Conservation (phyloP, 2,888 invertebrate species). For the Fissipunctia ypsillon region DNA sequence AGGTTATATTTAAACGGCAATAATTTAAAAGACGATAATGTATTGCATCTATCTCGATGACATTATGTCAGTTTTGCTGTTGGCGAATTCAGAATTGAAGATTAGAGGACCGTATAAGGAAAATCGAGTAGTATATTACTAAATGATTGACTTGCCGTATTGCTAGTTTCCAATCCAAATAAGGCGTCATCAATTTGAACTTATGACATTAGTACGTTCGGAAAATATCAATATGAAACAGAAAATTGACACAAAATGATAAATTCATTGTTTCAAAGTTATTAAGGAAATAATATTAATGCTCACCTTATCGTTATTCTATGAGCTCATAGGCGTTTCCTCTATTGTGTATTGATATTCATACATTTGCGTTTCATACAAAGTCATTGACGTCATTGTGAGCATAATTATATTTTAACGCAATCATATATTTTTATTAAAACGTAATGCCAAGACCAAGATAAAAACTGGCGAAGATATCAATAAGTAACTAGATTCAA, state of each 20-base stretch:
- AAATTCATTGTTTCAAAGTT: constrained; percentile 12
- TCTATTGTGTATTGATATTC: constrained; percentile 15
- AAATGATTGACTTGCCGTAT: background rate
- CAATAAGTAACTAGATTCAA: constrained; percentile 10
- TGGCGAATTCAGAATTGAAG: background rate
- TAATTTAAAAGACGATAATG: background rate
- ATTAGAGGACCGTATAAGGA: background rate
- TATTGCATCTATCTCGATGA: background rate
- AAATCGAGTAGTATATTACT: constrained; percentile 6
- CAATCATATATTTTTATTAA: background rate
- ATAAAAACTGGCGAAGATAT: constrained; percentile 25
- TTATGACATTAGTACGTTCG: background rate
- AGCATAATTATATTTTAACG: background rate
- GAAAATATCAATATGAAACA: constrained; percentile 1
- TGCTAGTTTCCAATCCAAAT: background rate
- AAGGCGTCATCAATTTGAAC: background rate
- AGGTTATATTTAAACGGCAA: constrained; percentile 12
- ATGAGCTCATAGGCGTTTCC: constrained; percentile 41
- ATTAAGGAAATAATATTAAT: constrained; percentile 46
- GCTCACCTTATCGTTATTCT: constrained; percentile 27
- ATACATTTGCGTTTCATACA: constrained; percentile 13
- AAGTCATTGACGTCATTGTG: background rate
- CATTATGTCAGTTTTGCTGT: background rate
- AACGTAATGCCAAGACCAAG: constrained; percentile 5
- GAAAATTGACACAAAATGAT: constrained; percentile 4